A percentile compares a stretch with the other conserved stretches of the same genome.
Evolutionary conservation across 2,797 vertebrate species (phyloP).

Genomic region (Argya squamiceps): DNA sequence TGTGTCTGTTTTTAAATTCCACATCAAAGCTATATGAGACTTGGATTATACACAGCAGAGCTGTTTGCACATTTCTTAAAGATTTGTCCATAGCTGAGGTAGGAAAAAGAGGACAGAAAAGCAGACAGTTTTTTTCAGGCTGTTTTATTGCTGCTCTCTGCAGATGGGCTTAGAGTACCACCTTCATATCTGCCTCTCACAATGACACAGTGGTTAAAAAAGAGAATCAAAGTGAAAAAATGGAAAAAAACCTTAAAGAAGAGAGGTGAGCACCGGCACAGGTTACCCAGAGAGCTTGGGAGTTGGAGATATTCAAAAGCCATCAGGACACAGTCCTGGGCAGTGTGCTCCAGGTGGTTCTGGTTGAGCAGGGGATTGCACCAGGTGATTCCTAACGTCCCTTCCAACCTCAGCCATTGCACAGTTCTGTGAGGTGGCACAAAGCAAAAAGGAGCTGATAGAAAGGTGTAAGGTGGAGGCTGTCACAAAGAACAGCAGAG

Average conservation of each 20-base stretch:
- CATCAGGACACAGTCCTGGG: background rate
- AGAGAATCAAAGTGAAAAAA: background rate
- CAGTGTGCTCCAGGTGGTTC: background rate
- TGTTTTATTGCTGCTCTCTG: background rate
- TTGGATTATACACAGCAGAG: background rate
- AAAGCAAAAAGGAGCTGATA: background rate
- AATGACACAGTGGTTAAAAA: background rate
- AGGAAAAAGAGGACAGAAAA: background rate
- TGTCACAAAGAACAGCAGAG: background rate
- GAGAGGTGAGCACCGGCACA: background rate
- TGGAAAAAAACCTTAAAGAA: background rate
- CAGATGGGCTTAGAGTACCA: background rate
- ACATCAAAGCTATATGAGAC: background rate
- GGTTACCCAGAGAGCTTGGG: background rate
- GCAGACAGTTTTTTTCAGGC: background rate
- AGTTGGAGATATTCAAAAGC: background rate
- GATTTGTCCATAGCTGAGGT: background rate
- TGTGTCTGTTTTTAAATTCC: background rate
- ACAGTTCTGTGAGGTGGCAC: background rate
- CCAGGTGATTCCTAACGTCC: background rate
- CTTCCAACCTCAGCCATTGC: background rate
- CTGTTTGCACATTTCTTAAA: background rate
- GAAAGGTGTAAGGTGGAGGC: background rate
- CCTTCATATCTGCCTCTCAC: background rate
- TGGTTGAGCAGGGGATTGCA: background rate